Evolutionary conservation across 2,888 invertebrate genomes (phyloP).

Genomic region (Euproctis similis): DNA sequence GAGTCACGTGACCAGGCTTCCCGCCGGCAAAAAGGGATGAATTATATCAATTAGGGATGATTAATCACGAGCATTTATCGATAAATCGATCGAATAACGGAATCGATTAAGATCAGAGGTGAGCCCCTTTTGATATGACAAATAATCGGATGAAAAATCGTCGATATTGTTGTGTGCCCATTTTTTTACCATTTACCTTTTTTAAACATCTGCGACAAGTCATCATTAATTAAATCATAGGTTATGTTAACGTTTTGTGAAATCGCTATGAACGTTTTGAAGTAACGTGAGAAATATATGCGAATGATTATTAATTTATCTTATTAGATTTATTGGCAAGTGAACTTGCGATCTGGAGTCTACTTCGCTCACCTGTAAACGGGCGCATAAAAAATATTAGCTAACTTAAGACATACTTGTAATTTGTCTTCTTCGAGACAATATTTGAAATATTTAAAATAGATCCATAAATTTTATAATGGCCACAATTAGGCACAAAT

Average conservation of each 20-base stretch:
- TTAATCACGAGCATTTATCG: slow-evolving; percentile 61
- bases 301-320: too few relatives aligned
- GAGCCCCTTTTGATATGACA: slow-evolving; percentile 56
- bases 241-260: slow-evolving; percentile 22
- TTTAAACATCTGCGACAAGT: slow-evolving; percentile 13
- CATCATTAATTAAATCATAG: slow-evolving; percentile 21
- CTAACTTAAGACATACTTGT: too few relatives aligned
- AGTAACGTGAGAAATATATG: slow-evolving; percentile 14
- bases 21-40: slow-evolving; percentile 49
- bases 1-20: slow-evolving; percentile 34
- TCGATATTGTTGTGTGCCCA: slow-evolving; percentile 21
- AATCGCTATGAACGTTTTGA: slow-evolving; percentile 16
- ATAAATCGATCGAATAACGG: slow-evolving; percentile 60
- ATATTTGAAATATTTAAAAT: too few relatives aligned
- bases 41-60: slow-evolving; percentile 64
- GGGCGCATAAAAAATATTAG: too few relatives aligned
- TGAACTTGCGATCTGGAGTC: too few relatives aligned
- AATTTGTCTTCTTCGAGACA: too few relatives aligned
- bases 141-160: slow-evolving; percentile 45
- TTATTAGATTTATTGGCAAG: too few relatives aligned
- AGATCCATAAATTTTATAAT: too few relatives aligned
- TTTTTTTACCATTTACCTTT: slow-evolving; percentile 10
- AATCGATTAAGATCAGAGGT: slow-evolving; percentile 55
- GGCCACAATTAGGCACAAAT: too few relatives aligned
- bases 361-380: too few relatives aligned